Evolutionary conservation across 2,888 invertebrate species (phyloP).

Genomic region (Nephrotoma appendiculata): DNA sequence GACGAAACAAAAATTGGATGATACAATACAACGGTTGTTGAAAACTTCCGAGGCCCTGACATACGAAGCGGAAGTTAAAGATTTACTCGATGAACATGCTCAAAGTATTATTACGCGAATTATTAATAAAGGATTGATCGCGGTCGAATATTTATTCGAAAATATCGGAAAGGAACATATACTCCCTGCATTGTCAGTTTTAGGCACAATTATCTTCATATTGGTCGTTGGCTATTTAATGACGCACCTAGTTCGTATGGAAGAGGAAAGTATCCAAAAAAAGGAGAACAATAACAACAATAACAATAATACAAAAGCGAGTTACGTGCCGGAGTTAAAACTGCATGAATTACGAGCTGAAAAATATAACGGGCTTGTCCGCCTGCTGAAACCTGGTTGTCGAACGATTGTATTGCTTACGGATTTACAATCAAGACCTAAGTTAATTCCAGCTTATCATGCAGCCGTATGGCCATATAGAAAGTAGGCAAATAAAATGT

Average conservation of each 20-base stretch:
- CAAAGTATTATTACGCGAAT: constrained; percentile 55
- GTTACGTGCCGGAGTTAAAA: constrained; percentile 46
- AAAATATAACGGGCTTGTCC: constrained; percentile 88
- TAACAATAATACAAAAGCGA: constrained; percentile 13
- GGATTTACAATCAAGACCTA: constrained; percentile 74
- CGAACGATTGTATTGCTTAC: constrained; percentile 83
- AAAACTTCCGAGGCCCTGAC: constrained; percentile 58
- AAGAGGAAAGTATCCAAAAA: constrained; percentile 29
- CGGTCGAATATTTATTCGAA: constrained; percentile 55
- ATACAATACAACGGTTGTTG: constrained; percentile 53
- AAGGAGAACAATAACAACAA: constrained; percentile 21
- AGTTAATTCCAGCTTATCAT: constrained; percentile 81
- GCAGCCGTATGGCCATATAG: constrained; percentile 91
- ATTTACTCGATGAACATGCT: constrained; percentile 65
- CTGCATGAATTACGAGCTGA: constrained; percentile 88
- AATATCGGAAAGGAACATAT: constrained; percentile 64
- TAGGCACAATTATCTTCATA: constrained; percentile 65
- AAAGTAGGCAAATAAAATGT: constrained; percentile 45
- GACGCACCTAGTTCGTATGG: constrained; percentile 55
- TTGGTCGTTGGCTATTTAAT: constrained; percentile 69
- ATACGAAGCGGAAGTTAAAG: constrained; percentile 68
- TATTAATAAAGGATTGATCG: constrained; percentile 46
- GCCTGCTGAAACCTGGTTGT: constrained; percentile 87
- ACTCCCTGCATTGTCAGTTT: constrained; percentile 59
- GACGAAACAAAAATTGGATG: constrained; percentile 56